Base-by-base conservation (phyloP, 1,140 invertebrate species). In the Drosophila varians region DNA sequence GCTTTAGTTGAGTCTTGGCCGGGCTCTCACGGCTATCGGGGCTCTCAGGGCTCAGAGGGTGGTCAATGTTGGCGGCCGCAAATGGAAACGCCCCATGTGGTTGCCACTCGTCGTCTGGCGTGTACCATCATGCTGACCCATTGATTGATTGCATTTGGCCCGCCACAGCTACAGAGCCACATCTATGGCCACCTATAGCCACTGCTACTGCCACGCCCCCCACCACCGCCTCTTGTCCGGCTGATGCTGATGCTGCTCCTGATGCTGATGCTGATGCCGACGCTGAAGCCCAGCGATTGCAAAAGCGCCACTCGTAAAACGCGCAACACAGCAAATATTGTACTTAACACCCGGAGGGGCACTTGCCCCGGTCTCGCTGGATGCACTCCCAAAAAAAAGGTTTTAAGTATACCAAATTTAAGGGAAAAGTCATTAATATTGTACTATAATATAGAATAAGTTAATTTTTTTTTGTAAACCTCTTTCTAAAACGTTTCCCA, bases 61-160 rank as follows among this genome's bases (percentile, higher is more conserved):
- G 83, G 82, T 69, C 69, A 71, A 52, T 79, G 74, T 55, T 86
- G 75, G 80, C 72, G 54, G 74, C 74, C 70, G 70, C 82, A 87
- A 87, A 87, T 87, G 82, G 82, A 88, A 88, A 88, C 82, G 77
- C 82, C 82, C 83, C 82, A 87, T 87, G 82, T 87, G 82, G 82
- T 77, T 87, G 82, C 45, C 66, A 66, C 58, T 45, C 61, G 56
- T 61, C 75, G 62, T 56, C 75, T 64, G 66, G 60, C 61, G 54
- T 57, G 52, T 66, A 65, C 55, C 73, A 79, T 77, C 77, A 76
- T 75, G 69, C 64, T 87, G 82, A 87, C 82, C 82, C 83, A 87
- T 87, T 87, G 82, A 87, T 87, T 87, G 82, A 87, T 84, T 86
- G 79, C 79, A 79, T 69, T 83, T 84, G 77, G 74, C 72, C 62